phyloP scores from a whole-genome alignment of 2,888 invertebrate genomes.

The Thysanoteuthis rhombus region DNA sequence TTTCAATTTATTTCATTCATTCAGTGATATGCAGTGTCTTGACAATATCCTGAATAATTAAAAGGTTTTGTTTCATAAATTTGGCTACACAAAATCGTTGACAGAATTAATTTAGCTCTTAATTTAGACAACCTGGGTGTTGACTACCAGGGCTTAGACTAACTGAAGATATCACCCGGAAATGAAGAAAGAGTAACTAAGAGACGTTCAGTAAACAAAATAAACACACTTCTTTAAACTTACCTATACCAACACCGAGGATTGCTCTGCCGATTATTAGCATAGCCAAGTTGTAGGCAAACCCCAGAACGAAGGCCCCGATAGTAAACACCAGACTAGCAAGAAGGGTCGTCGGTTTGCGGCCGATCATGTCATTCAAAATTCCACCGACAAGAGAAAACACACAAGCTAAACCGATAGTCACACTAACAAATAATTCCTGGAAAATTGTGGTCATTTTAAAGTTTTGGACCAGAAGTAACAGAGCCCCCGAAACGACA shows the following conservation, averaged over 20 bases:
- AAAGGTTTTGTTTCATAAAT: too few relatives aligned
- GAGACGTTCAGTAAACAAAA: too few relatives aligned
- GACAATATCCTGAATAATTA: too few relatives aligned
- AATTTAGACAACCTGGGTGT: too few relatives aligned
- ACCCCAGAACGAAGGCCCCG: slow-evolving; percentile 70
- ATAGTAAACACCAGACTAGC: slow-evolving; percentile 70
- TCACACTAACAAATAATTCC: slow-evolving; percentile 70
- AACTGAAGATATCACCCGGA: too few relatives aligned
- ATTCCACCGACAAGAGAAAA: slow-evolving; percentile 69
- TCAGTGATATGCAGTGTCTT: too few relatives aligned
- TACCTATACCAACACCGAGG: slow-evolving; percentile 71
- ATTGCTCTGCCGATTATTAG: slow-evolving; percentile 69
- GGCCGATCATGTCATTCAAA: slow-evolving; percentile 70
- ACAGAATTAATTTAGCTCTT: too few relatives aligned
- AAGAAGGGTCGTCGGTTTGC: slow-evolving; percentile 70
- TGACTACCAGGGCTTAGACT: too few relatives aligned
- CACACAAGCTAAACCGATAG: slow-evolving; percentile 69
- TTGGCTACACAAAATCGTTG: too few relatives aligned
- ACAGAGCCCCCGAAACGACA: slow-evolving; percentile 71
- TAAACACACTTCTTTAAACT: not conserved
- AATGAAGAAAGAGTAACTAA: too few relatives aligned
- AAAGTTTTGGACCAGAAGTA: slow-evolving; percentile 67
- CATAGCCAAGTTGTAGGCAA: slow-evolving; percentile 62
- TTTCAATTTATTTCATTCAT: too few relatives aligned
- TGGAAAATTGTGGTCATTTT: slow-evolving; percentile 68